Evolutionary conservation across 2,888 invertebrate genomes (phyloP).

Genomic region (Caradrina clavipalpis): DNA sequence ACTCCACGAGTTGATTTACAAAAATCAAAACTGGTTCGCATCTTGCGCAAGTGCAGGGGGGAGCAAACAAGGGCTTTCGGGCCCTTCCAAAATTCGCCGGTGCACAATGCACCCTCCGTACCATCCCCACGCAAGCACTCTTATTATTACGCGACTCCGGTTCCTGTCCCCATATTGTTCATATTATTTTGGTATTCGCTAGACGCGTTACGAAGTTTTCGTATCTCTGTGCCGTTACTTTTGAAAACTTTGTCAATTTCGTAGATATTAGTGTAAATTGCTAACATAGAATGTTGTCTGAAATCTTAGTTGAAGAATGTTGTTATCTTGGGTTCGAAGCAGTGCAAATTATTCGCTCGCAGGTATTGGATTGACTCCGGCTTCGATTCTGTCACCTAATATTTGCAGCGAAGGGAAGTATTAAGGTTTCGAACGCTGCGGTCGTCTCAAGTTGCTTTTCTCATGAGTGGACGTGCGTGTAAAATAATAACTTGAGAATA

Average conservation of each 20-base stretch:
- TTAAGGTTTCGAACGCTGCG: slow-evolving; percentile 90
- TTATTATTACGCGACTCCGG: slow-evolving; percentile 90
- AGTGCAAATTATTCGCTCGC: slow-evolving; percentile 81
- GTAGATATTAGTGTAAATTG: slow-evolving; percentile 27
- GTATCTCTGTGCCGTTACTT: slow-evolving; percentile 71
- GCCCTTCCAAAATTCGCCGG: slow-evolving; percentile 90
- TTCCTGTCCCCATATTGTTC: slow-evolving; percentile 90
- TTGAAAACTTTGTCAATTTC: slow-evolving; percentile 59
- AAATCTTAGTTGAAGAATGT: slow-evolving; percentile 50
- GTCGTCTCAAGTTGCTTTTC: slow-evolving; percentile 91
- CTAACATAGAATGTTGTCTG: slow-evolving; percentile 34
- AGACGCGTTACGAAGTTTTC: slow-evolving; percentile 83
- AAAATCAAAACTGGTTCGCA: slow-evolving; percentile 90
- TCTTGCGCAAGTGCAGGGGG: slow-evolving; percentile 90
- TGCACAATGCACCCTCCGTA: slow-evolving; percentile 91
- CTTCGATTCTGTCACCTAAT: slow-evolving; percentile 88
- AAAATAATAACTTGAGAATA: slow-evolving; percentile 90
- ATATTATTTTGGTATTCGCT: slow-evolving; percentile 87
- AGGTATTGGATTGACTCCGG: slow-evolving; percentile 80
- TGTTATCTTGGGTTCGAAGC: slow-evolving; percentile 62
- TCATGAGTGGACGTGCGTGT: slow-evolving; percentile 91
- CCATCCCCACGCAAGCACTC: slow-evolving; percentile 90
- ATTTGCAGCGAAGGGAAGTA: slow-evolving; percentile 90
- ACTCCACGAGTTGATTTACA: slow-evolving; percentile 82
- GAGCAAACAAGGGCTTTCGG: slow-evolving; percentile 87